phyloP scores from a whole-genome alignment of 2,797 vertebrate species.

The Lithobates sylvaticus region DNA sequence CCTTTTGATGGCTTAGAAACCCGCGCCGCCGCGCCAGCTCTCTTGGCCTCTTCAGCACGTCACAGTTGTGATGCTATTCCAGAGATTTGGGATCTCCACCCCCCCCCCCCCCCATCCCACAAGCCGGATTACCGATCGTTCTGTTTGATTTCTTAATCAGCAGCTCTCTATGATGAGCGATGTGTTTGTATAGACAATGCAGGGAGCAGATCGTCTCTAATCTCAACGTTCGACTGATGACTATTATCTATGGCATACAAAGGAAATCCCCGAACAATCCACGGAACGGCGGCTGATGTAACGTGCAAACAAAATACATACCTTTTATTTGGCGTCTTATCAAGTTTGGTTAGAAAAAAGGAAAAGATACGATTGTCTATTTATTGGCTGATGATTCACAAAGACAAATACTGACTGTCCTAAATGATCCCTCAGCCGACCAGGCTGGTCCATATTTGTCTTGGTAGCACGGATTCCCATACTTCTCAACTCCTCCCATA shows the following conservation, averaged over 20 bases:
- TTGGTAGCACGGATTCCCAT: too few species aligned
- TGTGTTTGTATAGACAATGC: constrained; percentile 36
- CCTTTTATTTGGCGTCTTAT: not conserved
- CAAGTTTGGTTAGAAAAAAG: not conserved
- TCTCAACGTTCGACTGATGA: constrained; percentile 8
- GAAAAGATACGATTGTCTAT: not conserved
- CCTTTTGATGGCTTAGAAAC: not conserved
- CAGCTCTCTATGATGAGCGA: constrained; percentile 24
- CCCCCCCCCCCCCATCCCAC: not conserved
- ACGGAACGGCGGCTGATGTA: not conserved
- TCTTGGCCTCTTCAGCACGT: constrained; percentile 5
- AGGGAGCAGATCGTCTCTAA: constrained; percentile 35
- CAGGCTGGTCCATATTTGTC: too few species aligned
- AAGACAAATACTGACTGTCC: not conserved
- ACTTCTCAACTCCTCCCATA: too few species aligned
- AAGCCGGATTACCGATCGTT: constrained; percentile 52
- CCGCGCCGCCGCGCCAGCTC: not conserved
- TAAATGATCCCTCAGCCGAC: too few species aligned
- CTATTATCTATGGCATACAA: constrained; percentile 1
- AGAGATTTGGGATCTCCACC: constrained; percentile 23
- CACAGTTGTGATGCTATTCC: constrained; percentile 43
- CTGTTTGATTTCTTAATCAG: constrained; percentile 58
- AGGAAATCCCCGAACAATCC: not conserved
- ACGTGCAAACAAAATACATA: not conserved
- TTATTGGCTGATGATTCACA: not conserved